These are phyloP conservation scores for Solenopsis fugax DNA, from an alignment of 1,140 invertebrate genomes.

Conservation along the genomic window DNA sequence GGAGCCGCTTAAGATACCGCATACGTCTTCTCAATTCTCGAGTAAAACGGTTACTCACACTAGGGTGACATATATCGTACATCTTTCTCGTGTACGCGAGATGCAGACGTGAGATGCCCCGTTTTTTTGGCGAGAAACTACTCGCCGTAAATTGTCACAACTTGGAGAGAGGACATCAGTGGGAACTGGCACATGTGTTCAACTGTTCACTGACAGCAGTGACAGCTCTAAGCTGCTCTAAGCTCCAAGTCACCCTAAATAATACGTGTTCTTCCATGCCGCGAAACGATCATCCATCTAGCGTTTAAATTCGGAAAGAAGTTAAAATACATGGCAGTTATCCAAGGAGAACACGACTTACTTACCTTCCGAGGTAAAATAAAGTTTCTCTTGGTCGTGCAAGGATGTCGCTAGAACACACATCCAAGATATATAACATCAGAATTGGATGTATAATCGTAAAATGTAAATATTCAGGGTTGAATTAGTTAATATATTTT, in stretches of 20 bases:
- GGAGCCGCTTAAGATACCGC: neutral
- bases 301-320: neutral
- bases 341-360: neutral
- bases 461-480: no score
- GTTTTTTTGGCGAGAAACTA: neutral
- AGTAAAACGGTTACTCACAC: constrained; percentile 77
- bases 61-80: constrained; percentile 82
- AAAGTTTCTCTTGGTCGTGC: neutral
- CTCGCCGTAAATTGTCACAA: neutral
- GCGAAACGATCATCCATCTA: neutral
- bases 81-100: constrained; percentile 63
- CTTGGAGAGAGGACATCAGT: neutral
- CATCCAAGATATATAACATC: neutral
- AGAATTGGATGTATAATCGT: no score
- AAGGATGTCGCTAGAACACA: constrained; percentile 12
- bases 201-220: neutral
- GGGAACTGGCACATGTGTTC: neutral
- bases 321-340: neutral
- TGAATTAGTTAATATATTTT: no score
- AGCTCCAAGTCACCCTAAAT: neutral
- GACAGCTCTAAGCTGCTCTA: neutral
- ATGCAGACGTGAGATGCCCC: neutral
- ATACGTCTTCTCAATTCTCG: neutral
- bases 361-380: neutral
- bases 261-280: no score